Conservation (phyloP, 2,113 vertebrate genomes). For the Ageneiosus marmoratus region DNA sequence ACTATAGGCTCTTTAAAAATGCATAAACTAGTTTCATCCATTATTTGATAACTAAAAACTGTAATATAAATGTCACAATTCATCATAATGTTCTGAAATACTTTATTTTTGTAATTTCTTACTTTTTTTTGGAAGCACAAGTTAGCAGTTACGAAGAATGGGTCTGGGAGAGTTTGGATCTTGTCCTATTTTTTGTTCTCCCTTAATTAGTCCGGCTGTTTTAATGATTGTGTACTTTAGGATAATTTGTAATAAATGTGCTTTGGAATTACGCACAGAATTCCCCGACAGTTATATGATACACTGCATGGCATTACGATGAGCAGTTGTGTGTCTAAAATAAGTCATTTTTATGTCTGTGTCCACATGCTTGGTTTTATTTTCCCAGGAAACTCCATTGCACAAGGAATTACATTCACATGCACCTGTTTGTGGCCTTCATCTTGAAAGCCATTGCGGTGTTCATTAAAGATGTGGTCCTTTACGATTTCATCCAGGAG, state of each 20-base stretch:
- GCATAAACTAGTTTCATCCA: not conserved
- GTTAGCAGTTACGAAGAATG: not conserved
- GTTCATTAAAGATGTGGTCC: slow-evolving; percentile 87
- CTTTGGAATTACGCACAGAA: not conserved
- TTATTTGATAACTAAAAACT: not conserved
- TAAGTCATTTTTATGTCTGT: too few species aligned
- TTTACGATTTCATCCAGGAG: slow-evolving; percentile 80
- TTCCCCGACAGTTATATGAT: not conserved
- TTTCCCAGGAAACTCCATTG: slow-evolving; percentile 87
- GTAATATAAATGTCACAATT: not conserved
- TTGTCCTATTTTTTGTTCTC: not conserved
- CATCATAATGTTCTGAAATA: not conserved
- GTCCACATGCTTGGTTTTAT: slow-evolving; percentile 39
- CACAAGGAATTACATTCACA: slow-evolving; percentile 93
- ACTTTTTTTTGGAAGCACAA: not conserved
- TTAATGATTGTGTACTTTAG: not conserved
- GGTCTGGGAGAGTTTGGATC: not conserved
- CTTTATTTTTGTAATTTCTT: not conserved
- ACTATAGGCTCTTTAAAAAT: not conserved
- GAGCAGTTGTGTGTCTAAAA: not conserved
- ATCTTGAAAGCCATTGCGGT: slow-evolving; percentile 90
- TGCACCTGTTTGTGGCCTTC: slow-evolving; percentile 92
- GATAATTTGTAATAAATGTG: not conserved
- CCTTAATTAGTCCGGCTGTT: not conserved
- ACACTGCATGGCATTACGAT: not conserved